These are phyloP conservation scores for Mythimna albipuncta DNA, from an alignment of 2,888 invertebrate species.

Conservation along the genomic window DNA sequence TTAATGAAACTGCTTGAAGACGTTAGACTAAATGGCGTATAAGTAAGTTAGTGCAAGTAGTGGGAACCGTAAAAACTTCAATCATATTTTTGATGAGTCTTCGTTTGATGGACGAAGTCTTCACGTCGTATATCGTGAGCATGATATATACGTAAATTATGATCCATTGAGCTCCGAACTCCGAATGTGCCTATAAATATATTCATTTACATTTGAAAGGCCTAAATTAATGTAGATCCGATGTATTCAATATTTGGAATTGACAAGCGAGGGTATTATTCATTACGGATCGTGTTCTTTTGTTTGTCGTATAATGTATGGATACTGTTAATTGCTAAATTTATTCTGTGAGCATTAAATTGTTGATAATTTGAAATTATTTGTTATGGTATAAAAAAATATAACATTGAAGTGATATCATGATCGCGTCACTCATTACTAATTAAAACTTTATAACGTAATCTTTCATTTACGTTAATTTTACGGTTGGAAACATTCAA, in stretches of 20 bases:
- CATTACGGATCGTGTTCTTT: slow-evolving; percentile 30
- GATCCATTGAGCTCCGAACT: slow-evolving; percentile 30
- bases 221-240: slow-evolving; percentile 48
- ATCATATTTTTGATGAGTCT: slow-evolving; percentile 52
- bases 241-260: slow-evolving; percentile 54
- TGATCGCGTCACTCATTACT: neutral
- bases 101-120: slow-evolving; percentile 2
- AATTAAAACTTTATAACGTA: neutral
- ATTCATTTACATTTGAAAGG: slow-evolving; percentile 53
- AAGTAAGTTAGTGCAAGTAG: slow-evolving; percentile 39
- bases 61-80: slow-evolving; percentile 56
- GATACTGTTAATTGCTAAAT: slow-evolving; percentile 10
- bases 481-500: neutral
- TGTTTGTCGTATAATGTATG: slow-evolving; percentile 16
- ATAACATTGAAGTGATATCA: neutral
- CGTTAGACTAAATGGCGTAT: slow-evolving; percentile 32
- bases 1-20: slow-evolving; percentile 58
- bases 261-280: slow-evolving; percentile 24
- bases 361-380: neutral
- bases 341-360: neutral
- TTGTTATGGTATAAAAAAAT: neutral
- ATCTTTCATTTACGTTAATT: neutral
- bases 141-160: slow-evolving; percentile 30
- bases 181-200: slow-evolving; percentile 41
- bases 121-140: slow-evolving; percentile 7